phyloP scores from a whole-genome alignment of 2,888 invertebrate species.

The Allacma fusca region DNA sequence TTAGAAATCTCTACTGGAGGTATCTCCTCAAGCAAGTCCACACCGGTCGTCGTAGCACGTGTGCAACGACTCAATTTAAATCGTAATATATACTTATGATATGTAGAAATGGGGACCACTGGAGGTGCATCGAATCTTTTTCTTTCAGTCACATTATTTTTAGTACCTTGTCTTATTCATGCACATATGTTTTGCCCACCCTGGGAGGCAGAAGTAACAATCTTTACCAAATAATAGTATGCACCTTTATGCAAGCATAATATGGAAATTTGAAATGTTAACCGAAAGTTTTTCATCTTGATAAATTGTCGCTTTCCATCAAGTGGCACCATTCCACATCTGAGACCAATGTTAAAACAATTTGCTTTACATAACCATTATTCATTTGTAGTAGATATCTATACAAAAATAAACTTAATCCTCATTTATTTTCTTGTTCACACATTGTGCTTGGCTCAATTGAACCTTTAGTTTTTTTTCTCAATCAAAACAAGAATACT shows the following conservation, averaged over 20 bases:
- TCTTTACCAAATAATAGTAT: not conserved
- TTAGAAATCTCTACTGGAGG: conserved; percentile 37
- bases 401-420: not conserved
- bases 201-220: not conserved
- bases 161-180: not conserved
- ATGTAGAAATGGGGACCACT: conserved; percentile 20
- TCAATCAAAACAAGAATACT: not conserved
- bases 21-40: not conserved
- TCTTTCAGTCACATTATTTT: conserved; percentile 18
- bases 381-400: not conserved
- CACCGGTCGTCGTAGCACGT: not conserved
- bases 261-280: not conserved
- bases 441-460: not conserved
- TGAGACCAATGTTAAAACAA: not conserved
- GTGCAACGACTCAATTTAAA: not conserved
- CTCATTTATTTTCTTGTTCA: not conserved
- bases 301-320: conserved; percentile 31
- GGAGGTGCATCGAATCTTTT: conserved; percentile 35
- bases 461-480: conserved; percentile 1
- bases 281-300: conserved; percentile 9
- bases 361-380: conserved; percentile 32
- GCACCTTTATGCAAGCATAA: not conserved
- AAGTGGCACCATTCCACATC: not conserved
- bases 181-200: conserved; percentile 5
- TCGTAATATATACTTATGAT: not conserved